Percentiles rank a stretch among this genome's conserved stretches.
Evolutionary conservation across 2,888 invertebrate genomes (phyloP).

Genomic region (Chloroclystis v-ata): DNA sequence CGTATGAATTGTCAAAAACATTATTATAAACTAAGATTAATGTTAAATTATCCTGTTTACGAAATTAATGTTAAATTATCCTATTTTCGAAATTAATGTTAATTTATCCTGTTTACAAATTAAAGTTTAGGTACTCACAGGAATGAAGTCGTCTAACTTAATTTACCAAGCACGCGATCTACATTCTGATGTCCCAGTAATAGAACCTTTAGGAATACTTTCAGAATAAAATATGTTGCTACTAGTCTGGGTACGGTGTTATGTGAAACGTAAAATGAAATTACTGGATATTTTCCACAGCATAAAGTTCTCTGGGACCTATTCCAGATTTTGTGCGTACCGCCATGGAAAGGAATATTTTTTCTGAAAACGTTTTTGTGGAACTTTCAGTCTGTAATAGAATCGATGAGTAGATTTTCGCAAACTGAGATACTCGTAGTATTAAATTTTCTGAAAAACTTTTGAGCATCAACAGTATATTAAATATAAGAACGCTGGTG

Average conservation of each 20-base stretch:
- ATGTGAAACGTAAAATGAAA: constrained; percentile 44
- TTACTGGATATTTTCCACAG: constrained; percentile 41
- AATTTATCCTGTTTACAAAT: constrained; percentile 1
- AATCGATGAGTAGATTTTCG: no score
- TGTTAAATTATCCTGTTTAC: no score
- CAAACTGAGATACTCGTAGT: no score
- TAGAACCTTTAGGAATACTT: constrained; percentile 26
- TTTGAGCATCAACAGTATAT: no score
- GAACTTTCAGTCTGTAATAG: no score
- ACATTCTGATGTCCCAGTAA: constrained; percentile 31
- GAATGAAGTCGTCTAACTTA: constrained; percentile 8
- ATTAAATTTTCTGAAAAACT: no score
- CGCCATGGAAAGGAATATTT: constrained; percentile 31
- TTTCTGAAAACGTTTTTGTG: constrained; percentile 14
- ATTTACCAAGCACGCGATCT: constrained; percentile 21
- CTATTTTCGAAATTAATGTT: no score
- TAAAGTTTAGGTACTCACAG: constrained; percentile 4
- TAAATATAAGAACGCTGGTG: no score
- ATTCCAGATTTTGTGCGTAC: constrained; percentile 35
- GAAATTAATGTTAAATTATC: no score
- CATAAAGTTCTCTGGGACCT: constrained; percentile 37
- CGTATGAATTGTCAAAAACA: no score
- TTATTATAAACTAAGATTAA: no score
- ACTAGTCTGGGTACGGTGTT: constrained; percentile 32
- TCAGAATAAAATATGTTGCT: constrained; percentile 37